Conservation (phyloP, 2,797 vertebrate genomes). For the Sebastes cheni region DNA sequence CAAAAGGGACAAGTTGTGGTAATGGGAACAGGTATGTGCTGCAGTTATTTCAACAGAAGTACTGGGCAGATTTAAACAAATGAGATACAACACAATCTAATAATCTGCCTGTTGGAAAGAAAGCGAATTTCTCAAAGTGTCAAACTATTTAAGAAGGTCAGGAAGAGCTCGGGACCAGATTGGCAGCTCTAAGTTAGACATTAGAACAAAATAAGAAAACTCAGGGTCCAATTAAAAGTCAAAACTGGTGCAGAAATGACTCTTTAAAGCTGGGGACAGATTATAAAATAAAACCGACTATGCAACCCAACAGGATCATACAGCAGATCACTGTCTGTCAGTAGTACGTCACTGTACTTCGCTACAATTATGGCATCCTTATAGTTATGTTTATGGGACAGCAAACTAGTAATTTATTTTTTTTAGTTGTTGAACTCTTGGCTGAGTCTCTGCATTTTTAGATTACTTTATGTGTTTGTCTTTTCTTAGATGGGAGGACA, state of each 20-base stretch:
- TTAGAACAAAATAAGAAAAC: conserved; percentile 2
- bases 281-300: conserved; percentile 47
- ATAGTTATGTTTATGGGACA: neutral
- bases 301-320: conserved; percentile 59
- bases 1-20: neutral
- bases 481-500: conserved; percentile 39
- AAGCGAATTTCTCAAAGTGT: neutral
- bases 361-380: neutral
- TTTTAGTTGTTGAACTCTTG: conserved; percentile 19
- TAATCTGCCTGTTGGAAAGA: neutral
- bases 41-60: neutral
- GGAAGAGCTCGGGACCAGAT: neutral
- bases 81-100: neutral
- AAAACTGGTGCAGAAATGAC: conserved; percentile 21
- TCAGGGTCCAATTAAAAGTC: conserved; percentile 58
- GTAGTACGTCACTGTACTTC: neutral
- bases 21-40: neutral
- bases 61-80: neutral
- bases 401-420: conserved; percentile 2
- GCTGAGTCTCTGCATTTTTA: conserved; percentile 23
- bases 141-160: neutral
- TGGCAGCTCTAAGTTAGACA: neutral
- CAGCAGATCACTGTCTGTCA: conserved; percentile 29
- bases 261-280: conserved; percentile 14
- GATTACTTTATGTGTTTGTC: conserved; percentile 18